Base-by-base conservation (phyloP, 2,113 vertebrate genomes). In the Pseudolaguvia tuberculata region DNA sequence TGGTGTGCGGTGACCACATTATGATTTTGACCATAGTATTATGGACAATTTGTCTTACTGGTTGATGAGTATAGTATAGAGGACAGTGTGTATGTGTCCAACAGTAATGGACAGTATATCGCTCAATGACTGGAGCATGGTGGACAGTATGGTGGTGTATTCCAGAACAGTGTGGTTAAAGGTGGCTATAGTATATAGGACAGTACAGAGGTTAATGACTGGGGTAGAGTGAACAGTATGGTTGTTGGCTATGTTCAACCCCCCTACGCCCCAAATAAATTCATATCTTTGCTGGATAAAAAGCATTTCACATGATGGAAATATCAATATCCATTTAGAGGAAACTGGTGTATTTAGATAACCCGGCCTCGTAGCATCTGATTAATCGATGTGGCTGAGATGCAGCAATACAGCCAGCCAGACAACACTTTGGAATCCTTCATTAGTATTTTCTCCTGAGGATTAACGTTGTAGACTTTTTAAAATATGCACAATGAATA, bases 401-500 rank as follows among this genome's bases (percentile, higher is more conserved):
- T 51, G 31, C 53, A 51, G 74, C 74, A 69, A 39, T 42, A 51
- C 31, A 51, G 65, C n/a, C 13, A 29, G 48, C 61, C 62, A 53
- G 65, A 58, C 65, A 51, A 58, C 27, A 59, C 62, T 70, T 27
- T 53, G 21, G 50, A 61, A 69, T 53, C 77, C 42, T 68, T 73
- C 61, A 62, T 74, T 74, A 74, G 72, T 51, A 55, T 52, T 31
- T n/a, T 61, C 57, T 74, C 63, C 71, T 56, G 63, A 55, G 72
- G 72, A 79, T n/a, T 47, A 69, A 58, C 39, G 70, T 74, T 74
- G 72, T 74, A 74, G 55, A 69, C 57, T 78, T 45, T 72, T 72
- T 78, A 59, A 78, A 78, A 69, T 73, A 73, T 78, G 77, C 77
- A 61, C 47, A 5, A 78, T 74, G 66, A 79, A 79, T 79, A 79